A percentile compares a stretch with the other conserved stretches of the same genome.
These are phyloP conservation scores for Bembecia ichneumoniformis DNA, from an alignment of 2,888 invertebrate genomes.

Conservation along the genomic window DNA sequence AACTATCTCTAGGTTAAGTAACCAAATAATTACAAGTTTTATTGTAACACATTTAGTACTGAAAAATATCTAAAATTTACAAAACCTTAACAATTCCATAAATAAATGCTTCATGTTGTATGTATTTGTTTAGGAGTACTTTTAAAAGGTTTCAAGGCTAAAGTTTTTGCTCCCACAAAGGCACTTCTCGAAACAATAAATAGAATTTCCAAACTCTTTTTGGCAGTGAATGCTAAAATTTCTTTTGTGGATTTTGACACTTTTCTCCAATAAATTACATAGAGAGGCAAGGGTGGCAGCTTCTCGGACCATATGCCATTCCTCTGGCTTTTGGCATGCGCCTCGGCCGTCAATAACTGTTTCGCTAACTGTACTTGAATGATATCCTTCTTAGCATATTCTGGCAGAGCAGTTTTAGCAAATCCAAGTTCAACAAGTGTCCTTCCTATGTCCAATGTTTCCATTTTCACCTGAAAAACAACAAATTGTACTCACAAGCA, in stretches of 20 bases:
- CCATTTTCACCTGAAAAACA: constrained; percentile 17
- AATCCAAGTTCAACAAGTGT: constrained; percentile 63
- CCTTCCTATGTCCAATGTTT: constrained; percentile 56
- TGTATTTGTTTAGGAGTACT: constrained; percentile 41
- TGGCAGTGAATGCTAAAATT: constrained; percentile 26
- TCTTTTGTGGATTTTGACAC: constrained; percentile 30
- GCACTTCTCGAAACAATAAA: constrained; percentile 33
- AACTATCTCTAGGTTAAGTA: constrained; percentile 16
- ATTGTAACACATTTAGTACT: constrained; percentile 31
- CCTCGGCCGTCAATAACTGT: constrained; percentile 47
- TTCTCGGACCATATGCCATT: constrained; percentile 61
- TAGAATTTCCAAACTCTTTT: constrained; percentile 33
- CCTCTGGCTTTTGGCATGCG: constrained; percentile 44
- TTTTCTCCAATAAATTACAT: constrained; percentile 52
- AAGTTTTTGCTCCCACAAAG: constrained; percentile 39
- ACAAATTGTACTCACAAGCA: constrained; percentile 17
- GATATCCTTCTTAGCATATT: constrained; percentile 42
- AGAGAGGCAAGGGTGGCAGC: constrained; percentile 52
- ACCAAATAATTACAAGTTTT: constrained; percentile 34
- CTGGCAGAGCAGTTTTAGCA: constrained; percentile 50
- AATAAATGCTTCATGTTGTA: constrained; percentile 50
- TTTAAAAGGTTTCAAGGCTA: constrained; percentile 38
- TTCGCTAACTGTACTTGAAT: constrained; percentile 53
- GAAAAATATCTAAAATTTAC: constrained; percentile 5
- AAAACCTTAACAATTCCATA: constrained; percentile 4